Evolutionary conservation across 1,140 invertebrate genomes (phyloP).

Genomic region (Rhysida immarginata): DNA sequence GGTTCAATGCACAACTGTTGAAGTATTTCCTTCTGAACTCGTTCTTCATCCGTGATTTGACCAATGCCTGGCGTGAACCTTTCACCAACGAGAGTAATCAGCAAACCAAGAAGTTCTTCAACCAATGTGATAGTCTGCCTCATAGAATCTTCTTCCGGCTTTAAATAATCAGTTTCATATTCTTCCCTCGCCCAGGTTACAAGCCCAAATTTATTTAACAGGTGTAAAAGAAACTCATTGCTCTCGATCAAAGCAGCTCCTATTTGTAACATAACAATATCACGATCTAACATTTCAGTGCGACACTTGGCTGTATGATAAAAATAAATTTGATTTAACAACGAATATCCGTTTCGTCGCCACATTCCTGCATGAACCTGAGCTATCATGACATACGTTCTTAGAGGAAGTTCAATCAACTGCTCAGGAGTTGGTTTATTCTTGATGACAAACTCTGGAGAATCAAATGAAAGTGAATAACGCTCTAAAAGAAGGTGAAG

Average conservation of each 20-base stretch:
- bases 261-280: constrained; percentile 82
- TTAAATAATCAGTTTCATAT: constrained; percentile 35
- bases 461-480: constrained; percentile 24
- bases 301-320: constrained; percentile 91
- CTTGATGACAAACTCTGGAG: constrained; percentile 21
- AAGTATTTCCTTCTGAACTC: constrained; percentile 87
- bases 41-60: constrained; percentile 56
- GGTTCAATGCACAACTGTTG: constrained; percentile 90
- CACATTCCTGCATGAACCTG: constrained; percentile 89
- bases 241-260: constrained; percentile 70
- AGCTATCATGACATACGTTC: constrained; percentile 59
- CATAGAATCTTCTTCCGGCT: constrained; percentile 58
- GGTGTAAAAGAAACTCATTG: constrained; percentile 84
- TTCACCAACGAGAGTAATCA: constrained; percentile 79
- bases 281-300: constrained; percentile 91
- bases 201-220: constrained; percentile 82
- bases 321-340: constrained; percentile 90
- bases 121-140: constrained; percentile 69
- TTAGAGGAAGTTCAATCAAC: constrained; percentile 59
- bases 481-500: constrained; percentile 64
- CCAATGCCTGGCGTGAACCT: constrained; percentile 55
- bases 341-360: constrained; percentile 90
- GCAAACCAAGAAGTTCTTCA: constrained; percentile 78
- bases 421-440: constrained; percentile 51
- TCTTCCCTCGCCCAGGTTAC: constrained; percentile 60